These are phyloP conservation scores for Coenobita brevimanus DNA, from an alignment of 1,140 invertebrate species.

Conservation along the genomic window DNA sequence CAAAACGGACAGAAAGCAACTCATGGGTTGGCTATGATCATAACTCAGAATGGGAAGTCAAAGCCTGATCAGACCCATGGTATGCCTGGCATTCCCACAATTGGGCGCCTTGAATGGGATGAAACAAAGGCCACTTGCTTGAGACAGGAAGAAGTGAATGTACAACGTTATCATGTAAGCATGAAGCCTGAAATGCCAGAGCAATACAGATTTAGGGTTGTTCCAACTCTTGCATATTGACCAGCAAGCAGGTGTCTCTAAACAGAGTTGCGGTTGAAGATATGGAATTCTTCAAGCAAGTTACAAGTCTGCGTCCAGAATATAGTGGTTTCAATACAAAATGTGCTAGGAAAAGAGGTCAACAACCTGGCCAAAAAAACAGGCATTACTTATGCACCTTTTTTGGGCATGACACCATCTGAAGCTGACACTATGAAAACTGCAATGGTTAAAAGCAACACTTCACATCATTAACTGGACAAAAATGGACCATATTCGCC, in stretches of 20 bases:
- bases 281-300: not conserved
- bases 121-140: not conserved
- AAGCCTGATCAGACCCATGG: not conserved
- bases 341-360: constrained; percentile 2
- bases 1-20: not conserved
- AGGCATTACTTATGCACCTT: constrained; percentile 15
- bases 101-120: not conserved
- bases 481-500: constrained; percentile 16
- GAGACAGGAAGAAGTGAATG: not conserved
- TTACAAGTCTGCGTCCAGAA: constrained; percentile 14
- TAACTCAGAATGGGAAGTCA: not conserved
- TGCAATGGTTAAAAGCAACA: constrained; percentile 39
- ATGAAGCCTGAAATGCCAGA: not conserved
- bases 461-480: constrained; percentile 15
- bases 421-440: constrained; percentile 28
- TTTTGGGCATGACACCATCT: constrained; percentile 1
- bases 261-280: not conserved
- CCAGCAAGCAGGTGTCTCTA: not conserved
- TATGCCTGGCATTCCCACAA: not conserved
- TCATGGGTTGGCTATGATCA: constrained; percentile 4
- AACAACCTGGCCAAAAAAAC: constrained; percentile 2
- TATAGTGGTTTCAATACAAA: constrained; percentile 38
- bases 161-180: not conserved
- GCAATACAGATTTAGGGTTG: not conserved
- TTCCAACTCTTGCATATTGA: not conserved